Evolutionary conservation across 30 jellyfish, hydroid and myxozoan species (phyloP).

Genomic region (Hydractinia echinata): DNA sequence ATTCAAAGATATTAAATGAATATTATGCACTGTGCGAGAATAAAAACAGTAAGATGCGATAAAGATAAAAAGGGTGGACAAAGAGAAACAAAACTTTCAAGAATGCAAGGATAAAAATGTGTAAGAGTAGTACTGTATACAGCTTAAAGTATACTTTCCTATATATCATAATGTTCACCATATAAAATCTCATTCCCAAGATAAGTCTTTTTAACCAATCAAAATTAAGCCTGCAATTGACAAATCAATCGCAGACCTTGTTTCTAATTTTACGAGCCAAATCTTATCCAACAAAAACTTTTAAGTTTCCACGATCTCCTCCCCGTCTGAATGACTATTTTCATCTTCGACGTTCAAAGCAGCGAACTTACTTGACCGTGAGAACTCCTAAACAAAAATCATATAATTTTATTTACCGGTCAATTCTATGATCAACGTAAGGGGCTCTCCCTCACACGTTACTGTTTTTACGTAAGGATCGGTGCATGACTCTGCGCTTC

Average conservation of each 20-base stretch:
- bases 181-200: background rate
- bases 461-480: too few species aligned
- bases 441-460: too few species aligned
- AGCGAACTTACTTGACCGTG: constrained; percentile 30
- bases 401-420: background rate
- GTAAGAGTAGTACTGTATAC: too few species aligned
- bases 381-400: constrained; percentile 18
- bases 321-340: constrained; percentile 6
- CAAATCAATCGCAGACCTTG: background rate
- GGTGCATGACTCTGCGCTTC: too few species aligned
- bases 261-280: background rate
- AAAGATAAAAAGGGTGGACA: too few species aligned
- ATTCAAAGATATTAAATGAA: too few species aligned
- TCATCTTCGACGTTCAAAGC: constrained; percentile 34
- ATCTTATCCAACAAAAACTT: background rate
- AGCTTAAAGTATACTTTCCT: too few species aligned
- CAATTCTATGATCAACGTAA: background rate
- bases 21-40: too few species aligned
- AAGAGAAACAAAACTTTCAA: too few species aligned
- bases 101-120: too few species aligned
- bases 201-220: background rate
- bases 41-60: too few species aligned
- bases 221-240: background rate
- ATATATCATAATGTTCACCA: too few species aligned
- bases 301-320: constrained; percentile 4